Evolutionary conservation across 1,140 invertebrate species (phyloP).

Genomic region (Sweltsa coloradensis): DNA sequence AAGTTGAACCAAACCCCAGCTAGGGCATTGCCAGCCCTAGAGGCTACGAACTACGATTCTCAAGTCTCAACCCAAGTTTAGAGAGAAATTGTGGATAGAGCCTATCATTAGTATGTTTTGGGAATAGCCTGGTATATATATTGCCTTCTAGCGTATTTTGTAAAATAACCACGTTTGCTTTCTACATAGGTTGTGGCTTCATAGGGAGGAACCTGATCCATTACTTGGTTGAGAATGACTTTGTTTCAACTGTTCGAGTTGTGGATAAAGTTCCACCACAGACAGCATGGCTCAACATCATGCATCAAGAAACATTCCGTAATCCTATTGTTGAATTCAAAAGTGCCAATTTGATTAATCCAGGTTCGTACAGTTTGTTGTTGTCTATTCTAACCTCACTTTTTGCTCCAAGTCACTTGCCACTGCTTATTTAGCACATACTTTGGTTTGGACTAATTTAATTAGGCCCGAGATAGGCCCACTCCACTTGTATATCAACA

Average conservation of each 20-base stretch:
- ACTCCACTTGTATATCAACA: too few species aligned
- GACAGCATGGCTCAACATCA: slow-evolving; percentile 73
- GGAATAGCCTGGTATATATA: slow-evolving; percentile 10
- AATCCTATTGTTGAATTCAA: slow-evolving; percentile 70
- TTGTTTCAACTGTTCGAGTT: slow-evolving; percentile 60
- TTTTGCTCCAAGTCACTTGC: too few species aligned
- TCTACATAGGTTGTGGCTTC: slow-evolving; percentile 72
- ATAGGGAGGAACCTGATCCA: slow-evolving; percentile 79
- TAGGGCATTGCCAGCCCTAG: not conserved
- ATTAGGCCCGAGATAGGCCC: too few species aligned
- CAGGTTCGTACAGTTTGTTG: slow-evolving; percentile 43
- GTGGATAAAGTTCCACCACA: slow-evolving; percentile 88
- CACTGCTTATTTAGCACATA: too few species aligned
- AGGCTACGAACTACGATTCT: slow-evolving; percentile 2
- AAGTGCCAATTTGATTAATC: slow-evolving; percentile 82
- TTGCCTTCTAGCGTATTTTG: not conserved
- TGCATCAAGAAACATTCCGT: slow-evolving; percentile 57
- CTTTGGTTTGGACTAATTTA: too few species aligned
- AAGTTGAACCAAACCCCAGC: not conserved
- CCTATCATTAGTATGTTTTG: slow-evolving; percentile 2
- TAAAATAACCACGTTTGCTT: slow-evolving; percentile 15
- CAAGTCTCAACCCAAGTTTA: slow-evolving; percentile 5
- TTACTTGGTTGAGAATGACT: slow-evolving; percentile 64
- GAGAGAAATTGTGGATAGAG: not conserved
- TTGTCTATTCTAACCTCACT: too few species aligned